These are phyloP conservation scores for Pluvialis apricaria DNA, from an alignment of 2,113 vertebrate species.

Conservation along the genomic window DNA sequence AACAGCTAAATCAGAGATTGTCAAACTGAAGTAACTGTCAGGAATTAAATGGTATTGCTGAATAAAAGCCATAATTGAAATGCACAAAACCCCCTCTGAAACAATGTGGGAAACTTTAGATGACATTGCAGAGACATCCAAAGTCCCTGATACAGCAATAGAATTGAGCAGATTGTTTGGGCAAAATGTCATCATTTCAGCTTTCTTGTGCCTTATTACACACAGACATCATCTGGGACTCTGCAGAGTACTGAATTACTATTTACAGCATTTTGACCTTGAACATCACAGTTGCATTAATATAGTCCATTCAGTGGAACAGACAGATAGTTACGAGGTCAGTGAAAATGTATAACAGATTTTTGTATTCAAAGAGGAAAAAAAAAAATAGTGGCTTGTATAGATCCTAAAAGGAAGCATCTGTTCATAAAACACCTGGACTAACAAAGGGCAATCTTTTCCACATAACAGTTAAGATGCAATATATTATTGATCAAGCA, in stretches of 20 bases:
- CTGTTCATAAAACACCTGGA: constrained; percentile 16
- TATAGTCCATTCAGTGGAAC: background rate
- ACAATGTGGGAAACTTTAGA: constrained; percentile 38
- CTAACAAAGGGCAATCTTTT: background rate
- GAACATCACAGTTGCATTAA: constrained; percentile 23
- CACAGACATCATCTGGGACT: constrained; percentile 41
- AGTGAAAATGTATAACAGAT: constrained; percentile 9
- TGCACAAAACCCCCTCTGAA: constrained; percentile 4
- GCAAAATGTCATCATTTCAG: constrained; percentile 54
- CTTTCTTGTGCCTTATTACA: constrained; percentile 64
- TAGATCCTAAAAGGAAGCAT: background rate
- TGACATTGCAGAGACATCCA: constrained; percentile 45
- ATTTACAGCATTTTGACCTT: constrained; percentile 64
- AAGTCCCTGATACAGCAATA: background rate
- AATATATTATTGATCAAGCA: constrained; percentile 34
- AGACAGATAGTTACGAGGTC: background rate
- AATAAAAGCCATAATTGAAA: constrained; percentile 62
- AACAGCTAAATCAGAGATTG: constrained; percentile 64
- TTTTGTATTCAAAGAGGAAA: background rate
- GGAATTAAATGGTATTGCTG: constrained; percentile 52
- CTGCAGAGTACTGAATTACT: constrained; percentile 38
- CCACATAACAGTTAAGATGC: background rate
- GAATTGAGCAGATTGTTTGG: constrained; percentile 37
- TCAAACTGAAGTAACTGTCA: constrained; percentile 54
- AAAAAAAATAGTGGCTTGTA: background rate